These are phyloP conservation scores for Oedothorax gibbosus DNA, from an alignment of 1,140 invertebrate genomes.

Conservation along the genomic window DNA sequence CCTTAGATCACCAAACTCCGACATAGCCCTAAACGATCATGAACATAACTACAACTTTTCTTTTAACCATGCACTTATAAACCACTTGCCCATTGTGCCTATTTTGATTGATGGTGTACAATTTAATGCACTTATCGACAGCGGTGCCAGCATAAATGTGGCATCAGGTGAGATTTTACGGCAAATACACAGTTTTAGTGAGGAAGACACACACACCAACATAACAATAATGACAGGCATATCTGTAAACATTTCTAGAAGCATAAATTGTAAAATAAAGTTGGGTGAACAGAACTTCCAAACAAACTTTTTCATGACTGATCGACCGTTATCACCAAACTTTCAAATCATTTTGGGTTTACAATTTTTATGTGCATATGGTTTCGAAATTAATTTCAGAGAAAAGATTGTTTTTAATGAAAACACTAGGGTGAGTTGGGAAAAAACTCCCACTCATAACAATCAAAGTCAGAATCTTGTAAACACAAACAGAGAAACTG, in stretches of 20 bases:
- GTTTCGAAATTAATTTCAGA: too few species aligned
- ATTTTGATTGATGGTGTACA: not conserved
- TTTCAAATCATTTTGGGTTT: not conserved
- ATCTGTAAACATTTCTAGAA: not conserved
- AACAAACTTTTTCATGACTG: not conserved
- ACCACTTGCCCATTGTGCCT: not conserved
- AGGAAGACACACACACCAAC: not conserved
- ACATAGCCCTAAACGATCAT: too few species aligned
- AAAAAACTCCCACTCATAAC: not conserved
- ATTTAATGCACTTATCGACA: not conserved
- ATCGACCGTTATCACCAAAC: not conserved
- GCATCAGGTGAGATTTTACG: not conserved
- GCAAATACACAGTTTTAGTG: not conserved
- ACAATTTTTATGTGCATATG: too few species aligned
- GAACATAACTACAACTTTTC: too few species aligned
- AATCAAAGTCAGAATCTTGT: not conserved
- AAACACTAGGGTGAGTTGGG: not conserved
- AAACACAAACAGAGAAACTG: not conserved
- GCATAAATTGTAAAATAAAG: not conserved
- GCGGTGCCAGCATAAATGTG: not conserved
- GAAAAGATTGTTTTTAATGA: too few species aligned
- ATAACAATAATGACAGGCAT: not conserved
- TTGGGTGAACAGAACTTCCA: not conserved
- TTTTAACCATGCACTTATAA: not conserved
- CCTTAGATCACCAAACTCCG: too few species aligned